Evolutionary conservation across 2,113 vertebrate species (phyloP).

Genomic region (Mesocricetus auratus): DNA sequence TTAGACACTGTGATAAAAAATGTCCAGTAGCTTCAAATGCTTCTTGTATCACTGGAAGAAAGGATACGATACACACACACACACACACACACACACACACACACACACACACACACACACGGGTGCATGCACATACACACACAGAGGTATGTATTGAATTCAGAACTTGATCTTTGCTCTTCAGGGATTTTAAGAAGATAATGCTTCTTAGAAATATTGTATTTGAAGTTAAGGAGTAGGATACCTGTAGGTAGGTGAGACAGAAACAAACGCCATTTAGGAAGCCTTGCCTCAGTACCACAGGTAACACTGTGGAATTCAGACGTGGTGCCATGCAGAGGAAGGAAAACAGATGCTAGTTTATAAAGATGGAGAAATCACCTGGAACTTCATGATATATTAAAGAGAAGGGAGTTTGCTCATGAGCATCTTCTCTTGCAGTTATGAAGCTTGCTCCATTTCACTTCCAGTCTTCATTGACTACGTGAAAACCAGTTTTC

Average conservation of each 20-base stretch:
- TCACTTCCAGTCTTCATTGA: not conserved
- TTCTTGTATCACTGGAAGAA: not conserved
- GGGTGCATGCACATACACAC: not conserved
- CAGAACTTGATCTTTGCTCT: not conserved
- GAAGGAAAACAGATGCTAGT: not conserved
- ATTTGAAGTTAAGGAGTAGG: not conserved
- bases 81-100: not conserved
- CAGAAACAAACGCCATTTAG: not conserved
- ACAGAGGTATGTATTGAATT: not conserved
- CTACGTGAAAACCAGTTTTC: not conserved
- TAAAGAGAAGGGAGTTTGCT: not conserved
- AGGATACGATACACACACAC: too few relatives aligned
- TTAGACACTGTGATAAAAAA: not conserved
- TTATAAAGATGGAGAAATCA: not conserved
- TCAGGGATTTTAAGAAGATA: not conserved
- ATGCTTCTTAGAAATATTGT: not conserved
- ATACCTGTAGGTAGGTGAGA: not conserved
- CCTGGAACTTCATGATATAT: not conserved
- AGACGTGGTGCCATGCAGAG: not conserved
- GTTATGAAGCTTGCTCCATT: too few relatives aligned
- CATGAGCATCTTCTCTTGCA: not conserved
- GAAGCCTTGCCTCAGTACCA: not conserved
- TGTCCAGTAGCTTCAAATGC: not conserved
- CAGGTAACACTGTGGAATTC: not conserved
- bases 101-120: not conserved